A percentile compares a stretch with the other conserved stretches of the same genome.
Evolutionary conservation across 1,140 invertebrate genomes (phyloP).

Genomic region (Macrosteles quadrilineatus): DNA sequence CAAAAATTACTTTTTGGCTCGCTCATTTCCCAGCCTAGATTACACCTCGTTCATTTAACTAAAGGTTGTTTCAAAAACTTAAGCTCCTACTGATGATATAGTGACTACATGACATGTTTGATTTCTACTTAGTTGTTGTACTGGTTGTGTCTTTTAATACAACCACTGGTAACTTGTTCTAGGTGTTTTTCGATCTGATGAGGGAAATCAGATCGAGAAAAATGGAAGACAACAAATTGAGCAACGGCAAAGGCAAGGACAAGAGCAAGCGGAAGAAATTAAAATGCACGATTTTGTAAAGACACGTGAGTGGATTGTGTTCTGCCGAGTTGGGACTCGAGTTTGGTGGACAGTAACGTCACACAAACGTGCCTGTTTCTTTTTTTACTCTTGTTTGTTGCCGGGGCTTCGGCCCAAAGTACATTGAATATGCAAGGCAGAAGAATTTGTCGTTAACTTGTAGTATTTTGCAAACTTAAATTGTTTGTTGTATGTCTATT

Average conservation of each 20-base stretch:
- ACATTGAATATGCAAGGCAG: conserved; percentile 10
- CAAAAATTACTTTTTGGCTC: too few species aligned
- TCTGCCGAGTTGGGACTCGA: conserved; percentile 22
- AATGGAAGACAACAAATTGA: conserved; percentile 89
- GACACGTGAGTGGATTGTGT: conserved; percentile 66
- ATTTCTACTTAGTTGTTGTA: too few species aligned
- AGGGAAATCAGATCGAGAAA: conserved; percentile 94
- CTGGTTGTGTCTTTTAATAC: too few species aligned
- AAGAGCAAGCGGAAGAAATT: conserved; percentile 88
- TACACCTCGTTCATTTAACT: too few species aligned
- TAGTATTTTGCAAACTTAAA: too few species aligned
- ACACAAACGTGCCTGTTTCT: conserved; percentile 23
- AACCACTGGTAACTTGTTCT: too few species aligned
- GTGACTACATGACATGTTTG: too few species aligned
- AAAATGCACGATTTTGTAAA: conserved; percentile 91
- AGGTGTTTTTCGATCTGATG: conserved; percentile 99
- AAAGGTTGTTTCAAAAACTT: too few species aligned
- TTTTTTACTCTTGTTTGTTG: conserved; percentile 7
- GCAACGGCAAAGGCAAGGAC: conserved; percentile 85
- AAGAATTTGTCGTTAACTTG: too few species aligned
- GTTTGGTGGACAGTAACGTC: background rate
- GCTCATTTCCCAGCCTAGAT: too few species aligned
- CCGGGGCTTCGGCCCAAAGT: background rate
- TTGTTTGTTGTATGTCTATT: too few species aligned
- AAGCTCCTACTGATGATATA: too few species aligned